phyloP scores from a whole-genome alignment of 2,113 vertebrate genomes.

The Lampris incognitus region DNA sequence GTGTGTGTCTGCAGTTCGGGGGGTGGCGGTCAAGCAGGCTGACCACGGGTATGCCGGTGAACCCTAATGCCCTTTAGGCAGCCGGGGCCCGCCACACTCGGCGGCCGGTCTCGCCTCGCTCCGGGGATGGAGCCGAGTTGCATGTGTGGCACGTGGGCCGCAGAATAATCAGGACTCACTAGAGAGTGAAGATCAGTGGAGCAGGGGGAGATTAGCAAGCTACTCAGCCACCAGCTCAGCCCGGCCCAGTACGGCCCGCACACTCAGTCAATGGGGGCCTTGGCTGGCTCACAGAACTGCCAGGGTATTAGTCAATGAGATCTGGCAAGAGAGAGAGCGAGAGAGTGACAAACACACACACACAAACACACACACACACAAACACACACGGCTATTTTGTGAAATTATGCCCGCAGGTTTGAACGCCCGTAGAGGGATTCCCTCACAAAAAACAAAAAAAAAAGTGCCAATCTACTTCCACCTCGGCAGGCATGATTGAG shows the following conservation, averaged over 20 bases:
- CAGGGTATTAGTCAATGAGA: conserved; percentile 66
- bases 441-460: conserved; percentile 19
- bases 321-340: conserved; percentile 37
- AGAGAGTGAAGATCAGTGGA: conserved; percentile 56
- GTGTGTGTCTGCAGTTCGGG: no score
- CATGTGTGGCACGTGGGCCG: conserved; percentile 41
- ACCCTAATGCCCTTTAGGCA: neutral
- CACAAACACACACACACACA: conserved; percentile 16
- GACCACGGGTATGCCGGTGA: conserved; percentile 11
- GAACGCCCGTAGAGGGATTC: conserved; percentile 64
- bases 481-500: neutral
- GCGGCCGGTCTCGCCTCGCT: conserved; percentile 8
- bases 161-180: conserved; percentile 58
- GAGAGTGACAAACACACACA: conserved; percentile 18
- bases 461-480: conserved; percentile 61
- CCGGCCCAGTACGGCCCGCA: conserved; percentile 35
- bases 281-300: conserved; percentile 47
- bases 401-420: conserved; percentile 64
- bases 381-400: conserved; percentile 20
- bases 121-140: neutral
- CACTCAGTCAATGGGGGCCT: conserved; percentile 44
- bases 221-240: conserved; percentile 61
- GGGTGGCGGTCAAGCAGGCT: conserved; percentile 16
- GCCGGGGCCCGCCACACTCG: conserved; percentile 7
- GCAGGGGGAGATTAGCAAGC: conserved; percentile 63